These are phyloP conservation scores for Eilema depressum DNA, from an alignment of 2,888 invertebrate genomes.

Conservation along the genomic window DNA sequence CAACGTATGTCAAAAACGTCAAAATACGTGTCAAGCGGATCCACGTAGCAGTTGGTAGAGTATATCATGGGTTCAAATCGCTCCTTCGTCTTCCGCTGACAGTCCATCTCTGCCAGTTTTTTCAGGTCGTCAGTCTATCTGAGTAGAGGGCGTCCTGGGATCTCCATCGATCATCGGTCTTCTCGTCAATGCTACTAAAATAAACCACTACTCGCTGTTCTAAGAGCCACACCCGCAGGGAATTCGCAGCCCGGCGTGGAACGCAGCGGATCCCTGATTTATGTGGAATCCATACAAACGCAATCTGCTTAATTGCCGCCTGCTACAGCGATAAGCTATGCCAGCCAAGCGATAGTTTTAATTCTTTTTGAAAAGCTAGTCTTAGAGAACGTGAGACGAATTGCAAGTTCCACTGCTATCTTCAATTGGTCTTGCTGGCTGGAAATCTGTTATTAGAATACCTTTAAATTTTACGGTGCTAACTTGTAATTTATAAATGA, in stretches of 20 bases:
- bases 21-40: too few relatives aligned
- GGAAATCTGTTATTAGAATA: slow-evolving; percentile 6
- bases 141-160: too few relatives aligned
- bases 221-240: slow-evolving; percentile 61
- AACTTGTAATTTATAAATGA: background rate
- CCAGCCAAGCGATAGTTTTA: slow-evolving; percentile 46
- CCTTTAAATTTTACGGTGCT: background rate
- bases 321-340: slow-evolving; percentile 71
- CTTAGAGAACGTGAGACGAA: slow-evolving; percentile 17
- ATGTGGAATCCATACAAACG: slow-evolving; percentile 84
- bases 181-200: background rate
- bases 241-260: slow-evolving; percentile 67
- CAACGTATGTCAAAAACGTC: too few relatives aligned
- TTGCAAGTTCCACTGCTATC: background rate
- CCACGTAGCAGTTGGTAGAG: too few relatives aligned
- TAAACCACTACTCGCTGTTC: slow-evolving; percentile 39
- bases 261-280: slow-evolving; percentile 80
- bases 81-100: too few relatives aligned
- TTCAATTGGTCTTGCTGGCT: slow-evolving; percentile 11
- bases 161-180: too few relatives aligned
- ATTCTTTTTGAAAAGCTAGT: slow-evolving; percentile 45
- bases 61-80: too few relatives aligned
- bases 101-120: too few relatives aligned
- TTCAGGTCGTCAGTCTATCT: too few relatives aligned
- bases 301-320: slow-evolving; percentile 83